Conservation (phyloP, 2,888 invertebrate species). For the Smittia sp. region DNA sequence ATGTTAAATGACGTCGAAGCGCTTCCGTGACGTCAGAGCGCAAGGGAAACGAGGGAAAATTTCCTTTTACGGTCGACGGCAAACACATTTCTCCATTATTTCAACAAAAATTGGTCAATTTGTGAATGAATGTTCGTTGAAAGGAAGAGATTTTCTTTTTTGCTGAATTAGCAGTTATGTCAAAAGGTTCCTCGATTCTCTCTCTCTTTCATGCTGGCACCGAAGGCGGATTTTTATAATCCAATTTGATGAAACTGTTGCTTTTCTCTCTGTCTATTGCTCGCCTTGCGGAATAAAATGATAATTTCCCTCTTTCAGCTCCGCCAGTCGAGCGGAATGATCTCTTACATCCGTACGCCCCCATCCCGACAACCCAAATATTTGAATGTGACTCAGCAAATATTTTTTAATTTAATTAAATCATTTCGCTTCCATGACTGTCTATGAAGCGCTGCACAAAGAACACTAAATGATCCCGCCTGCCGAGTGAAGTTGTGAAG, state of each 20-base stretch:
- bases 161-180: background rate
- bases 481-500: background rate
- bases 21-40: background rate
- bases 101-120: conserved; percentile 26
- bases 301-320: conserved; percentile 15
- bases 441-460: background rate
- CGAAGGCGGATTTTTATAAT: background rate
- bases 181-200: background rate
- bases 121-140: conserved; percentile 12
- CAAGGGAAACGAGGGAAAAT: background rate
- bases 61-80: background rate
- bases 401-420: conserved; percentile 29
- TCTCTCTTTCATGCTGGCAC: background rate
- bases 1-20: too few relatives aligned
- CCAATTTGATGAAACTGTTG: conserved; percentile 15
- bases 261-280: background rate
- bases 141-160: background rate
- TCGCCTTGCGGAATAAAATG: background rate
- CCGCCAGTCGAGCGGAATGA: background rate
- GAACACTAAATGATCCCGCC: background rate
- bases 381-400: conserved; percentile 15
- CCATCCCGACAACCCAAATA: background rate
- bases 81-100: background rate
- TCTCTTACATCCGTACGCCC: background rate
- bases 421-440: background rate